These are phyloP conservation scores for Helarctos malayanus DNA, from an alignment of 2,797 vertebrate genomes.

Conservation along the genomic window DNA sequence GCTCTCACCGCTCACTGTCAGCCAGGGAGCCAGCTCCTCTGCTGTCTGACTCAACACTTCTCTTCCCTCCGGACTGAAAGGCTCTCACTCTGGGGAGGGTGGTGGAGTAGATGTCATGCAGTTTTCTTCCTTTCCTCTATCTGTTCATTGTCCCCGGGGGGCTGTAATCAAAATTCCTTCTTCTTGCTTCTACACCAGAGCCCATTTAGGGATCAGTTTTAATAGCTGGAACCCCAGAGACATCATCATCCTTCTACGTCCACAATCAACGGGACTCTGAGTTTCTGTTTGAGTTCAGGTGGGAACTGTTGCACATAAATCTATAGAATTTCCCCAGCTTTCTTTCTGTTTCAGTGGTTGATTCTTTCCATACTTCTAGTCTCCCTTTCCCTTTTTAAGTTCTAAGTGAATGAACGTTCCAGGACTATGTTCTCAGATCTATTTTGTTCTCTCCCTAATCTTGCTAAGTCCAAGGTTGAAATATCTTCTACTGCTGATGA, in stretches of 20 bases:
- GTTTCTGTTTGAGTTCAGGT: background rate
- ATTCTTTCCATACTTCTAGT: background rate
- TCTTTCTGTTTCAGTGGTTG: background rate
- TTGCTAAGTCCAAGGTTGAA: background rate
- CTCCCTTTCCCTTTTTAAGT: background rate
- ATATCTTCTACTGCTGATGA: background rate
- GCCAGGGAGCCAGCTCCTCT: background rate
- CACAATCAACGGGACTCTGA: background rate
- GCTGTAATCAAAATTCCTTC: background rate
- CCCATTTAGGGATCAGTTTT: background rate
- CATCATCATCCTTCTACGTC: background rate
- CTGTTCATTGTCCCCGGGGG: background rate
- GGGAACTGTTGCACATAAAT: background rate
- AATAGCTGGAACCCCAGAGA: background rate
- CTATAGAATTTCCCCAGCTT: background rate
- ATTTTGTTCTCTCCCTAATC: background rate
- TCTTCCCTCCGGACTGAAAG: background rate
- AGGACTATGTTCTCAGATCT: background rate
- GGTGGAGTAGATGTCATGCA: background rate
- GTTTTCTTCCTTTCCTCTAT: background rate
- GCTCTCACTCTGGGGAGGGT: background rate
- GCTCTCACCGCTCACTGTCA: rapidly evolving
- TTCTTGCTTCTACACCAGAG: background rate
- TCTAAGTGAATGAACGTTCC: background rate
- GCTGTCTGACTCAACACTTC: background rate